A percentile compares a stretch with the other conserved stretches of the same genome.
These are phyloP conservation scores for Xestia ashworthii DNA, from an alignment of 2,888 invertebrate species.

Conservation along the genomic window DNA sequence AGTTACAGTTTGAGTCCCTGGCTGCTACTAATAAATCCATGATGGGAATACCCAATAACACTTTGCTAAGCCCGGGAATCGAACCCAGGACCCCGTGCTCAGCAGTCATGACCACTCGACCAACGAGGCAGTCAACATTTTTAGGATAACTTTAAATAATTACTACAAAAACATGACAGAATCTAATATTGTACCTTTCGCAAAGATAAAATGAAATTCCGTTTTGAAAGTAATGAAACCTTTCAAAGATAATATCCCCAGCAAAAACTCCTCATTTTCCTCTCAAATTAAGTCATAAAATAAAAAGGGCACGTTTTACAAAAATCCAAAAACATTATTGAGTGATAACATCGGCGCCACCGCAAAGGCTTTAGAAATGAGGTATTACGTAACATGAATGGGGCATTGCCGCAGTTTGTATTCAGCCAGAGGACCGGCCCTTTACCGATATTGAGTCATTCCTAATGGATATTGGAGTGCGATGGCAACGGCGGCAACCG, in stretches of 20 bases:
- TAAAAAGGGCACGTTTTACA: constrained; percentile 70
- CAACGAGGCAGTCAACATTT: too few species aligned
- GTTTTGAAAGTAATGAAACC: constrained; percentile 9
- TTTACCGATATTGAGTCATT: constrained; percentile 81
- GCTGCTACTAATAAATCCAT: too few species aligned
- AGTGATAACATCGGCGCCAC: constrained; percentile 77
- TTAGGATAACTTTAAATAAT: neutral
- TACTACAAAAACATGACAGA: neutral
- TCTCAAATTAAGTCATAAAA: constrained; percentile 64
- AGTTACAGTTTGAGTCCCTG: too few species aligned
- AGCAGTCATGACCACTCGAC: too few species aligned
- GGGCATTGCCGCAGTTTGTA: constrained; percentile 82
- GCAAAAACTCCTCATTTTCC: constrained; percentile 15
- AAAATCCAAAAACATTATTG: constrained; percentile 71
- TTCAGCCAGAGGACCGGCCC: constrained; percentile 77
- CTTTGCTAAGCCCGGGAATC: too few species aligned
- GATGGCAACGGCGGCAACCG: constrained; percentile 56
- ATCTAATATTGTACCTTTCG: too few species aligned
- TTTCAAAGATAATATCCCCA: constrained; percentile 37
- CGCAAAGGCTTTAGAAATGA: constrained; percentile 80
- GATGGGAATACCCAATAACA: too few species aligned
- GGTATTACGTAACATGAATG: constrained; percentile 78
- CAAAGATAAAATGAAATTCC: neutral
- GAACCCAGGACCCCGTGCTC: too few species aligned
- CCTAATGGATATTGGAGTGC: constrained; percentile 77